Conservation (phyloP, 1,140 invertebrate species). For the Listronotus bonariensis region DNA sequence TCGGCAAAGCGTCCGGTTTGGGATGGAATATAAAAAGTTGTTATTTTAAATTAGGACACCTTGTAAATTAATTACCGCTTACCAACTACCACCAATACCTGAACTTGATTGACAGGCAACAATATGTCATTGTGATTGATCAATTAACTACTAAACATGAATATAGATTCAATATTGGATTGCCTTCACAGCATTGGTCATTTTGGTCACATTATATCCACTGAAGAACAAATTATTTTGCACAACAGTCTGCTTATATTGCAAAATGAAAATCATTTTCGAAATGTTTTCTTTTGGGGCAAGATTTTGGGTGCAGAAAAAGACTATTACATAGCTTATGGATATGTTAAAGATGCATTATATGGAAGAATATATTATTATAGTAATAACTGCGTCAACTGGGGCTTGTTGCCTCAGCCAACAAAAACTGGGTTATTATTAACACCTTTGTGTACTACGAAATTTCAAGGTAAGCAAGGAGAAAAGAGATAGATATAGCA, state of each 20-base stretch:
- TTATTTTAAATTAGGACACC: no score
- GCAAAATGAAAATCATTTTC: conserved; percentile 77
- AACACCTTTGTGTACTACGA: conserved; percentile 59
- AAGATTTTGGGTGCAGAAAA: conserved; percentile 67
- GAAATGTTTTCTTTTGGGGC: conserved; percentile 75
- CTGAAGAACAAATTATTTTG: conserved; percentile 67
- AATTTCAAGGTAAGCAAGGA: conserved; percentile 56
- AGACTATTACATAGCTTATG: conserved; percentile 77
- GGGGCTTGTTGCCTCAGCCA: conserved; percentile 68
- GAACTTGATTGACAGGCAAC: no score
- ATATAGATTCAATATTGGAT: conserved; percentile 46
- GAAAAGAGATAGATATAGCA: no score
- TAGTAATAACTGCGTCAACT: conserved; percentile 69
- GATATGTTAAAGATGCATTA: conserved; percentile 69
- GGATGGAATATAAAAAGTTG: no score
- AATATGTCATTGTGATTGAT: no score
- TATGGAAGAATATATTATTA: conserved; percentile 71
- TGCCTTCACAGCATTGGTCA: conserved; percentile 57
- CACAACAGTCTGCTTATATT: conserved; percentile 72
- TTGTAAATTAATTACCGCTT: no score
- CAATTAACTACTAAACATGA: conserved; percentile 43
- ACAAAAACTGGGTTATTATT: conserved; percentile 64
- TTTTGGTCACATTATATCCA: conserved; percentile 65
- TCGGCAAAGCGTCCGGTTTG: no score
- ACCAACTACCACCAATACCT: no score